Base-by-base conservation (phyloP, 2,113 vertebrate species). In the Cinclus cinclus region DNA sequence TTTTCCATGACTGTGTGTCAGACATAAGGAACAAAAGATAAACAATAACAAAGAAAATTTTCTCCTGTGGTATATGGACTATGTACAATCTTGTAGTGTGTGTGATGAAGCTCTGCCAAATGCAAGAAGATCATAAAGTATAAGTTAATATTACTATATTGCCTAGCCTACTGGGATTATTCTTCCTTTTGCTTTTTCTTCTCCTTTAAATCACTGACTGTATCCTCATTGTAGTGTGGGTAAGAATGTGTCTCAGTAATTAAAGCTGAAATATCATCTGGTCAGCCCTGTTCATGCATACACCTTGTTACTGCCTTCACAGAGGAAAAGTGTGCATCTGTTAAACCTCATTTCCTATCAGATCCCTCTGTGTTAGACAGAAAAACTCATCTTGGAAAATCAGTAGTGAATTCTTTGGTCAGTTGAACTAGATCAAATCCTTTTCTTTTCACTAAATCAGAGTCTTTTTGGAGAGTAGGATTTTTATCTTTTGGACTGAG, bases 321-420 rank as follows among this genome's bases (percentile, higher is more conserved):
- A 4, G 50, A 73, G 59, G 63, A 49, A n/a, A 42, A 80, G 14
- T 1, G 6, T 90, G 46, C 23, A 22, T 90, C 70, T 95, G 58
- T 65, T 88, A 31, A 2, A 12, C 65, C 71, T 88, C 41, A 23
- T 6, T 76, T 85, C 58, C 44, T 88, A 18, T 75, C 62, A 82
- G 16, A 59, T 79, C 47, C 39, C 39, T 75, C 25, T 75, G n/a
- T 70, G 16, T 67, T 52, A 47, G 80, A 39, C 44, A 76, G 80
- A 69, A 84, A 78, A 83, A 46, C 31, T 89, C 3, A 10, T 63
- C 73, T 89, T 59, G 25, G 39, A 89, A 90, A 96, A 85, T 64
- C 22, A 41, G 25, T n/a, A 30, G 15, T 81, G 22, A 56, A 62
- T 74, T 91, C 62, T 62, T 70, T 37, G 15, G 37, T 49, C 41